Base-by-base conservation (phyloP, 2,888 invertebrate genomes). In the Chirona hameri region DNA sequence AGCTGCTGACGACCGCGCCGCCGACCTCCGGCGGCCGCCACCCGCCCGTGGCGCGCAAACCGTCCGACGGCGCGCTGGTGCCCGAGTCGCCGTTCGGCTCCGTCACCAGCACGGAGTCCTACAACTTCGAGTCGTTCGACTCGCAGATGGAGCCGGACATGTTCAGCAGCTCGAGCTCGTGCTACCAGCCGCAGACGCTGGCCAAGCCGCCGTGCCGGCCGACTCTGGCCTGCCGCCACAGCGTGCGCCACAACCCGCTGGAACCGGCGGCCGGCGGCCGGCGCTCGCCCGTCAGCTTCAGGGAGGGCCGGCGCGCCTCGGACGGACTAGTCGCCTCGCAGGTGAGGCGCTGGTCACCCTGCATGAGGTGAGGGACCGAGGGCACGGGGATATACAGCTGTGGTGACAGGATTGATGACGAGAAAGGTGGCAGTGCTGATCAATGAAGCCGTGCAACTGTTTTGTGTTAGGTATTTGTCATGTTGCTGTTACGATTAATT, bases 111-210 rank as follows among this genome's bases (percentile, higher is more conserved):
- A 94, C 94, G 87, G 93, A 94, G 87, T 93, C 93, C 31, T 92
- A 76, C 76, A 76, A 94, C 81, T 94, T 93, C 86, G 95, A 96
- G 89, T 94, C 88, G 85, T 88, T 89, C 84, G 89, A 89, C 85
- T 89, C 89, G 7, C 88, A 88, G 91, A 85, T 89, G 79, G 90
- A 90, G 84, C 87, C 88, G 5, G 90, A 90, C 86, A 85, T 96
- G 85, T 93, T 94, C 39, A 93, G 94, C 86, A 95, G 95, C 88
- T 89, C 95, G 85, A 95, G 95, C 39, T 95, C 95, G 85, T 95
- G 95, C 83, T 83, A 84, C n/a, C 88, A 93, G 93, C n/a, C 92
- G 91, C 84, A 39, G 76, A 39, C 76, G 76, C 39, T 76, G 76
- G 76, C 46, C 39, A 76, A 91, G 91, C 86, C 89, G 85, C 88